These are phyloP conservation scores for Botia almorhae DNA, from an alignment of 2,797 vertebrate genomes.

Conservation along the genomic window DNA sequence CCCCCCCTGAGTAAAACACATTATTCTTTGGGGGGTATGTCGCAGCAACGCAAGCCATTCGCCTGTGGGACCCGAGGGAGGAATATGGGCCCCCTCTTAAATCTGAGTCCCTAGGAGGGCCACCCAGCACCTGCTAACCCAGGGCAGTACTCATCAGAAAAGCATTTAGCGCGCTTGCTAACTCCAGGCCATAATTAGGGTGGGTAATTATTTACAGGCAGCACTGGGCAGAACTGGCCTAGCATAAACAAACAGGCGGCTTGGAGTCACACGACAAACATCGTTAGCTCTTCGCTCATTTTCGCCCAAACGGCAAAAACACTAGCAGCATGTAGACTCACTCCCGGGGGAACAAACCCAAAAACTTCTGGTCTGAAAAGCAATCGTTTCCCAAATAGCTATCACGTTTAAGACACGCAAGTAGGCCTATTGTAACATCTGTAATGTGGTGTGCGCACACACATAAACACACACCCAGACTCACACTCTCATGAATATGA, in stretches of 20 bases:
- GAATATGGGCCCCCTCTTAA: slow-evolving; percentile 86
- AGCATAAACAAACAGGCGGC: slow-evolving; percentile 99
- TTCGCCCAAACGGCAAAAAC: slow-evolving; percentile 61
- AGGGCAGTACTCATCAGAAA: slow-evolving; percentile 96
- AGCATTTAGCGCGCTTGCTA: slow-evolving; percentile 93
- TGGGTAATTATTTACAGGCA: slow-evolving; percentile 99
- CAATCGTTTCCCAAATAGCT: slow-evolving; percentile 58
- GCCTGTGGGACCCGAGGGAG: slow-evolving; percentile 51
- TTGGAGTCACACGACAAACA: slow-evolving; percentile 88
- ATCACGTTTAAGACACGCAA: slow-evolving; percentile 56
- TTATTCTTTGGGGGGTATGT: slow-evolving; percentile 62
- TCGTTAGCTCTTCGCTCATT: slow-evolving; percentile 83
- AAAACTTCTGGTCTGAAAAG: slow-evolving; percentile 61
- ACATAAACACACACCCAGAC: slow-evolving; percentile 33
- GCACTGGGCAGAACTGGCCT: slow-evolving; percentile 97
- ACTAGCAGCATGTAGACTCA: slow-evolving; percentile 62
- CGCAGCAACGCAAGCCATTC: slow-evolving; percentile 47
- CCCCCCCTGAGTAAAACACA: slow-evolving; percentile 52
- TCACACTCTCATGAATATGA: slow-evolving; percentile 77
- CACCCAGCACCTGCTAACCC: slow-evolving; percentile 98
- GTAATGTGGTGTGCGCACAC: slow-evolving; percentile 33
- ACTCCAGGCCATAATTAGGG: slow-evolving; percentile 99
- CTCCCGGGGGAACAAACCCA: slow-evolving; percentile 53
- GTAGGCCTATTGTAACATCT: slow-evolving; percentile 57
- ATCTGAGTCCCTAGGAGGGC: slow-evolving; percentile 99